Base-by-base conservation (phyloP, 2,113 vertebrate genomes). In the Anguilla rostrata region DNA sequence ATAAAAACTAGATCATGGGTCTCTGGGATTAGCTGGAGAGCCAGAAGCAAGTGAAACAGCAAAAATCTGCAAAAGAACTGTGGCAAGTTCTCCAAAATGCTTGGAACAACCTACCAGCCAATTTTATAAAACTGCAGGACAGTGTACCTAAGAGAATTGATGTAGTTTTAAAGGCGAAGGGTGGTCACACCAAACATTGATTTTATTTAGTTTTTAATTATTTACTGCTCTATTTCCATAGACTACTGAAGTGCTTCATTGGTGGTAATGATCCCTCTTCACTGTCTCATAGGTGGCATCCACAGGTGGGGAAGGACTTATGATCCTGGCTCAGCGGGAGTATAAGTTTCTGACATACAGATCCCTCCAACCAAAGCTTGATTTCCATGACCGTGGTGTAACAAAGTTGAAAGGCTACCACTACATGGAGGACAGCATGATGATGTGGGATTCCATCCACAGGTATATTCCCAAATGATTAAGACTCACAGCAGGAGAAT, bases 381-480 rank as follows among this genome's bases (percentile, higher is more conserved):
- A 95, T 89, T 93, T 94, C 84, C 0, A 0, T 3, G 91, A 93
- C 34, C 91, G 94, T 60, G 94, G 92, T 0, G 89, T 94, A 1
- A 89, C 78, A 41, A 60, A 88, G 43, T 34, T 95, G 8, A 89
- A 83, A 26, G 89, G 88, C 0, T 95, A 95, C 82, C 89, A 90
- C 91, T 95, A 96, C 93, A 91, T 91, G 57, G 92, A 95, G 0
- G 87, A 95, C 14, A 86, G 91, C 9, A 40, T 95, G 83, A 89
- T 88, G 89, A 85, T 95, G 82, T 96, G 95, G 95, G 92, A 94
- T 0, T 90, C 91, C 84, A 94, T 93, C 6, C 78, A 94, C 83
- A 94, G 91, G 95, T 96, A 85, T 22, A 60, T 0, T 26, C 14
- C 26, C 53, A 8, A 18, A 4, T 80, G 78, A 66, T 3, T 20